Conservation (phyloP, 2,113 vertebrate species). For the Edolisoma coerulescens region DNA sequence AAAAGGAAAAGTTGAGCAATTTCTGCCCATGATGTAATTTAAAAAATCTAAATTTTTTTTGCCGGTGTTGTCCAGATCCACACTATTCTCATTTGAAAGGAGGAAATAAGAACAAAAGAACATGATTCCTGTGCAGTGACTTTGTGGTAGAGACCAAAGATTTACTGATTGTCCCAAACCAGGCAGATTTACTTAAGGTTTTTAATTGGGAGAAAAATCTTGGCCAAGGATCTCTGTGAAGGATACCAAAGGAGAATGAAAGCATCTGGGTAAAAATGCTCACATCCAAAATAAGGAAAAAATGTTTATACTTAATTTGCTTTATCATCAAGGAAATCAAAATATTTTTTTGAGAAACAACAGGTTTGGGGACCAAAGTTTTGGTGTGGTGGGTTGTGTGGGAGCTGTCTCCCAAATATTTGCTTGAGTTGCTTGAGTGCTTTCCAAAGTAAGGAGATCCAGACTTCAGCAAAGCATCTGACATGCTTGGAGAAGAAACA, state of each 20-base stretch:
- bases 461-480: not conserved
- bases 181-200: not conserved
- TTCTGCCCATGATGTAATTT: not conserved
- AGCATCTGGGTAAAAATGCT: not conserved
- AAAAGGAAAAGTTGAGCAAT: not conserved
- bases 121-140: rapidly evolving
- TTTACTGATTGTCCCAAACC: not conserved
- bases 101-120: not conserved
- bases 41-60: rapidly evolving
- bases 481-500: not conserved
- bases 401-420: not conserved
- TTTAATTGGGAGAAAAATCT: not conserved
- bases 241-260: not conserved
- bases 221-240: not conserved
- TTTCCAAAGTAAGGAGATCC: not conserved
- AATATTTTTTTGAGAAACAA: not conserved
- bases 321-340: not conserved
- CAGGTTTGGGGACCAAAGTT: not conserved
- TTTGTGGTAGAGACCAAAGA: not conserved
- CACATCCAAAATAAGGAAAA: rapidly evolving
- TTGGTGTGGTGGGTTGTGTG: not conserved
- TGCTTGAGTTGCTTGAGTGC: not conserved
- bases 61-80: not conserved
- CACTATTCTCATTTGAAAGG: not conserved
- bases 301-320: not conserved